Base-by-base conservation (phyloP, 2,888 invertebrate genomes). In the Drosophila nr. medialis region DNA sequence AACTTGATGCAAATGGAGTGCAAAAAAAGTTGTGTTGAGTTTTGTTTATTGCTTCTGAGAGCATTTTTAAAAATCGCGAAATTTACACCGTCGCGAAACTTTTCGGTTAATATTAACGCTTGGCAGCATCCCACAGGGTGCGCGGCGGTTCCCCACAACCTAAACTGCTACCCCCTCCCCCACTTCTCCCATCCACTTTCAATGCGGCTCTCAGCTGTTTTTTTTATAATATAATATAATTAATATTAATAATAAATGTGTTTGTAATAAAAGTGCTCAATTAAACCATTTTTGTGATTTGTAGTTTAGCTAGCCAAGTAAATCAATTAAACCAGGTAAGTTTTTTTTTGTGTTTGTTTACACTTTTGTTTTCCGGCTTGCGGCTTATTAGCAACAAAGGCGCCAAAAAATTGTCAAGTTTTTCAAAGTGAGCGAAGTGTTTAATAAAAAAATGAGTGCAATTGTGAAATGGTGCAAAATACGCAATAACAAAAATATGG, bases 361-460 rank as follows among this genome's bases (percentile, higher is more conserved):
- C 56, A 30, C 13, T 24, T 34, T 63, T 29, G 4, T 38, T 13
- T 36, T n/a, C 10, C 42, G 49, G 49, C 48, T 13, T 72, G 62
- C 65, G 75, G 75, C 63, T 13, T 70, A 59, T 59, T 62, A 54
- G 64, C 71, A 69, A 42, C 55, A 36, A 53, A 71, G 80, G 80
- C 77, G 77, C 80, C 80, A 77, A 77, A 80, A 79, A 80, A 78
- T 55, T 60, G 58, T 53, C n/a, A 42, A 40, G 27, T 56, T 64
- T 48, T 48, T 42, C 21, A 30, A 64, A 61, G 67, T 68, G 68
- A 50, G 49, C 42, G 63, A 27, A 45, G 45, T 45, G 45, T 45
- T 24, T 45, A 24, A 21, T 34, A 21, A 59, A 67, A 42, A 40
- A 38, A 64, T 32, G 61, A 49, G 62, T 73, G 61, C 48, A 53